phyloP scores from a whole-genome alignment of 2,113 vertebrate species.

The Hypanus sabinus region DNA sequence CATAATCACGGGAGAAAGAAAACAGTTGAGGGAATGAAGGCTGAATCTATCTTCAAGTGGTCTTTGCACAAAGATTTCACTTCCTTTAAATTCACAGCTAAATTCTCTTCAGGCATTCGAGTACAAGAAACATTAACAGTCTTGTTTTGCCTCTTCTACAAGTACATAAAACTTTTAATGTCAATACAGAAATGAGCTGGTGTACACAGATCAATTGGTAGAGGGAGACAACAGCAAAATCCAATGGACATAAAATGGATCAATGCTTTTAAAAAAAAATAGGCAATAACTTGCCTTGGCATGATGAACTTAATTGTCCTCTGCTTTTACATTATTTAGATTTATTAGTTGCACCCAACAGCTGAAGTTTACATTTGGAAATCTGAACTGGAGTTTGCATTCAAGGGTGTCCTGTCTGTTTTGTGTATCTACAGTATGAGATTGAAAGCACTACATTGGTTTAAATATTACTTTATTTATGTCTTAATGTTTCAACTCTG shows the following conservation, averaged over 20 bases:
- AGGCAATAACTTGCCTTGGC: neutral
- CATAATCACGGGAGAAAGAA: neutral
- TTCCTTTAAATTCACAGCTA: neutral
- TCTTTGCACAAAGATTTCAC: neutral
- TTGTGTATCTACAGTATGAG: neutral
- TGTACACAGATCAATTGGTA: neutral
- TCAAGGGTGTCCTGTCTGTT: neutral
- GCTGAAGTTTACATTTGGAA: neutral
- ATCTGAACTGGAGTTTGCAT: neutral
- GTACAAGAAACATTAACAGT: neutral
- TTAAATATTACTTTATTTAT: conserved; percentile 29
- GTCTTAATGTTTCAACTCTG: conserved; percentile 25
- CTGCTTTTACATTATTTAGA: neutral
- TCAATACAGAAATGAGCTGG: neutral
- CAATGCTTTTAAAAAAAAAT: neutral
- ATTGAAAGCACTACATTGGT: conserved; percentile 7
- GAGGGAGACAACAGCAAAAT: neutral
- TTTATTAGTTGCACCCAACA: neutral
- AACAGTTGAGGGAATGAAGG: neutral
- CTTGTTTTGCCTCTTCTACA: no score
- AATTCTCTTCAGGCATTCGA: neutral
- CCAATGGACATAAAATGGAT: neutral
- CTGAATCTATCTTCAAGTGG: neutral
- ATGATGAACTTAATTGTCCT: neutral
- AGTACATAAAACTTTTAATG: neutral